These are phyloP conservation scores for Diceros bicornis DNA, from an alignment of 2,797 vertebrate genomes.

Conservation along the genomic window DNA sequence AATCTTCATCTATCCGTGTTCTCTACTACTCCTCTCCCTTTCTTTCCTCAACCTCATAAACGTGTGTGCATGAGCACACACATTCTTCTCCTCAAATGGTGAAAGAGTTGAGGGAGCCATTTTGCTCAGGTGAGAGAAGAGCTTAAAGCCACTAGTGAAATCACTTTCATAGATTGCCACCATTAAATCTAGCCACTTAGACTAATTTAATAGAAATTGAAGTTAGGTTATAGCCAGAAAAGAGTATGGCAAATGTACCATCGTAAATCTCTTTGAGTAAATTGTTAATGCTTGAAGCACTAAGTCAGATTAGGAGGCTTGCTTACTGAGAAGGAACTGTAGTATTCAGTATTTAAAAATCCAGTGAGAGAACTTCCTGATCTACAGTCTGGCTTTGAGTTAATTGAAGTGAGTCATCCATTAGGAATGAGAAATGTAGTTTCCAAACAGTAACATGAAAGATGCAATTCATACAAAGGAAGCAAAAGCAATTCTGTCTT, in stretches of 20 bases:
- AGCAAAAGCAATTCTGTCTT: neutral
- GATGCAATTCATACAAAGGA: neutral
- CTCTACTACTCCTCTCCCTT: neutral
- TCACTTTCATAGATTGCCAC: neutral
- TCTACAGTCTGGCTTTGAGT: neutral
- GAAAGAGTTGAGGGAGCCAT: neutral
- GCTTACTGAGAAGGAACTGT: neutral
- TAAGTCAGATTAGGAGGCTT: neutral
- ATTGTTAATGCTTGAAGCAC: neutral
- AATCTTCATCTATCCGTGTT: neutral
- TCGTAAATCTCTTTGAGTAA: neutral
- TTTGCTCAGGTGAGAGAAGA: neutral
- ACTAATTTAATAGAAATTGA: conserved; percentile 26
- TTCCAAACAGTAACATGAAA: conserved; percentile 36
- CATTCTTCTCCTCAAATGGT: neutral
- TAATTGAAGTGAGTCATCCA: conserved; percentile 54
- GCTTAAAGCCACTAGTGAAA: neutral
- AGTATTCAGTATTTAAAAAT: conserved; percentile 51
- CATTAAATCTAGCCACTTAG: neutral
- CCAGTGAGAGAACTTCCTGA: conserved; percentile 11
- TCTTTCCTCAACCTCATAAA: neutral
- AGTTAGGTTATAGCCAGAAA: conserved; percentile 18
- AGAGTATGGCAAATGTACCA: neutral
- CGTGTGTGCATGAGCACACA: neutral
- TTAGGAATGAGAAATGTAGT: conserved; percentile 8